These are phyloP conservation scores for Trematomus bernacchii DNA, from an alignment of 2,797 vertebrate species.

Conservation along the genomic window DNA sequence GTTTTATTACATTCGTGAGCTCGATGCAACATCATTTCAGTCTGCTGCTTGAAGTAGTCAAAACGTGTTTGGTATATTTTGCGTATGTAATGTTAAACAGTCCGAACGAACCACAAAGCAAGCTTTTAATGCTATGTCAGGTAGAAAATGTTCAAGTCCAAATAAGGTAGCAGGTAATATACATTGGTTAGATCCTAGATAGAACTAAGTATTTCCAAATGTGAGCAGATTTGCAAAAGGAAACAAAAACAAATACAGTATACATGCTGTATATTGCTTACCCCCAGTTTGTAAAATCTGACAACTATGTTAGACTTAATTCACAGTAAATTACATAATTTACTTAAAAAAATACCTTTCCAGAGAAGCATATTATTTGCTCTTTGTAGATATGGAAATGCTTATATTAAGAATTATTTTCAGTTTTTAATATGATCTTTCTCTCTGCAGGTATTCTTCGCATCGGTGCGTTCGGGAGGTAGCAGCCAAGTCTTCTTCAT, in stretches of 20 bases:
- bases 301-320: not conserved
- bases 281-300: not conserved
- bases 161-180: not conserved
- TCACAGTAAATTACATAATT: not conserved
- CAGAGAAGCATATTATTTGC: not conserved
- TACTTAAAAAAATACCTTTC: not conserved
- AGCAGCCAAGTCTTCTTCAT: slow-evolving; percentile 99
- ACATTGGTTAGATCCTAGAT: not conserved
- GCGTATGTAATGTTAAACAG: not conserved
- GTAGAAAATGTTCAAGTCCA: not conserved
- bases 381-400: no score
- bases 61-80: slow-evolving; percentile 1
- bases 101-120: not conserved
- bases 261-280: no score
- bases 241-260: not conserved
- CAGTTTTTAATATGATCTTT: not conserved
- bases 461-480: slow-evolving; percentile 97
- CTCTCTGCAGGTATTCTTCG: slow-evolving; percentile 93
- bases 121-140: not conserved
- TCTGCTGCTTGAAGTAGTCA: no score
- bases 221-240: not conserved
- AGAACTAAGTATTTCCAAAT: slow-evolving; percentile 3
- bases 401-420: no score
- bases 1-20: no score
- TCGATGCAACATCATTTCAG: no score